Evolutionary conservation across 2,888 invertebrate genomes (phyloP), one percentile per base, ranked within the genome.

Genomic region (Coenonympha glycerion): DNA sequence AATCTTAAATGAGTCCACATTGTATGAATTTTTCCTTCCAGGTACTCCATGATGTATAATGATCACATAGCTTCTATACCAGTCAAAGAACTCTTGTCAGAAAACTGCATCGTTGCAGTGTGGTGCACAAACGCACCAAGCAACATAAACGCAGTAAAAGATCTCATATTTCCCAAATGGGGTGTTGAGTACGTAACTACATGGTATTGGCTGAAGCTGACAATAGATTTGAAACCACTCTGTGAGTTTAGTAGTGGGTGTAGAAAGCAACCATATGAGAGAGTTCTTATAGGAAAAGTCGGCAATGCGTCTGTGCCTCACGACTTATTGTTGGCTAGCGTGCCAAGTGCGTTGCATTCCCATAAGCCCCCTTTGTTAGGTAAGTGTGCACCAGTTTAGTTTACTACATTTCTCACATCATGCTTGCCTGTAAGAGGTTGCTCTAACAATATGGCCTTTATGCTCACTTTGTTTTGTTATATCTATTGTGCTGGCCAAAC

Each of bases 301-400:
- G 80, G 85, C 1, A 59, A 70, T 34, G 57, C 81, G 6, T 56
- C 68, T 36, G 62, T 89, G 58, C 75, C 87, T 2, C 73, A 88
- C 55, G 76, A 88, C 3, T 90, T 90, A 69, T 66, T 95, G 36
- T 72, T 98, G 47, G 78, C 95, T 13, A 96, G 96, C 75, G 88
- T 96, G 16, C 98, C 98, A 0, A 97, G 97, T 81, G 92, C 94
- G 11, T 88, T 98, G 52, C 98, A 98, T 80, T 98, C 98, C 0
- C 96, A 97, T 73, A 99, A 99, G 79, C 98, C 98, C 31, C 97
- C 97, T 0, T 79, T 98, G 47, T 67, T 89, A 61, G 91, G 93
- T 90, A 87, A 85, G 71, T 52, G 71, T 52, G 41, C 33, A n/a
- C 22, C 18, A 6, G 28, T 26, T 11, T 11, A 18, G 3, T 9